phyloP scores from a whole-genome alignment of 2,888 invertebrate genomes.

The Agrochola lota region DNA sequence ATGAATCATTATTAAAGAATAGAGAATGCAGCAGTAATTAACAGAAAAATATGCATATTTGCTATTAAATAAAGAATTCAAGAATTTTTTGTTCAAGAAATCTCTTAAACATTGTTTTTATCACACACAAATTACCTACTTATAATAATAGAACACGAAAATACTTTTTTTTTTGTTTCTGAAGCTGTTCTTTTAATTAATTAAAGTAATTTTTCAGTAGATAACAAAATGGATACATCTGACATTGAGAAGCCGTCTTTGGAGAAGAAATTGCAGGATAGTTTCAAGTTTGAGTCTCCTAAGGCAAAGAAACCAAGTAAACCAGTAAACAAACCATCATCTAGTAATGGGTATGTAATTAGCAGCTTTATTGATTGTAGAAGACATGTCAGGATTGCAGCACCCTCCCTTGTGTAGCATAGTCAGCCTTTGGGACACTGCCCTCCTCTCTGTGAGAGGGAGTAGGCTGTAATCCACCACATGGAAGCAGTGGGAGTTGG shows the following conservation, averaged over 20 bases:
- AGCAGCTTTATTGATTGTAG: neutral
- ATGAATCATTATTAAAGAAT: neutral
- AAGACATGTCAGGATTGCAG: neutral
- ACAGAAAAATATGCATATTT: no score
- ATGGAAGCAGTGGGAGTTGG: neutral
- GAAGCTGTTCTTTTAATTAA: conserved; percentile 10
- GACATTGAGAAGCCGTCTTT: conserved; percentile 74
- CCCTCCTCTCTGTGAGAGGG: neutral
- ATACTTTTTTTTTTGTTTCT: no score
- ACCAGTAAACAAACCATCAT: conserved; percentile 51
- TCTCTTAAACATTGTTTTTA: neutral
- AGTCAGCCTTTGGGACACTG: neutral
- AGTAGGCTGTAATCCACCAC: no score
- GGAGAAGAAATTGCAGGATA: conserved; percentile 83
- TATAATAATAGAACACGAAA: neutral
- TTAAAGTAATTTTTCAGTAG: conserved; percentile 76
- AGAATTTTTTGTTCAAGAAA: neutral
- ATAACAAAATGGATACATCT: conserved; percentile 77
- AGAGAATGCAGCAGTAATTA: no score
- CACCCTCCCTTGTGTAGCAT: neutral
- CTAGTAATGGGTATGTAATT: conserved; percentile 71
- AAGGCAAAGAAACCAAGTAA: conserved; percentile 74
- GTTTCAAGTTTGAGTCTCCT: conserved; percentile 85
- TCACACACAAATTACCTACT: neutral
- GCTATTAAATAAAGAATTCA: neutral